phyloP scores from a whole-genome alignment of 1,140 invertebrate species.

The Drosophila orena region DNA sequence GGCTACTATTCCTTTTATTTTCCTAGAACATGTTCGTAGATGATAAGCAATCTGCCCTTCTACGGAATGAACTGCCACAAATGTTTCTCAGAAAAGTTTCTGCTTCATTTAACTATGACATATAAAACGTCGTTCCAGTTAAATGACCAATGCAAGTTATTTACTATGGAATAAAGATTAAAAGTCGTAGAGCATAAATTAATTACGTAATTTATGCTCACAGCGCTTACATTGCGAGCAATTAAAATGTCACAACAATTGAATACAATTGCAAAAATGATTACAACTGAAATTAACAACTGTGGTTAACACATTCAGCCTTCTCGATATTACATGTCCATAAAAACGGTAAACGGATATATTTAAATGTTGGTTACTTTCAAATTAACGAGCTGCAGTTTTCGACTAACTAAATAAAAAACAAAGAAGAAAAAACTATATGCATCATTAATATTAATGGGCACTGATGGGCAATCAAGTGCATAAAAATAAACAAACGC shows the following conservation, averaged over 20 bases:
- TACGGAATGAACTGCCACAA: not conserved
- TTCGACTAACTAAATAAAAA: too few species aligned
- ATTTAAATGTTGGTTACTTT: not conserved
- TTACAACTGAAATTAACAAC: conserved; percentile 1
- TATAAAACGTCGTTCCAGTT: not conserved
- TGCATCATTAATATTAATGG: conserved; percentile 51
- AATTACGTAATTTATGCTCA: conserved; percentile 19
- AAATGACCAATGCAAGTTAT: conserved; percentile 14
- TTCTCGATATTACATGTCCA: not conserved
- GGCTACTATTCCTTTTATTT: conserved; percentile 3
- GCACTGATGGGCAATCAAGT: conserved; percentile 14
- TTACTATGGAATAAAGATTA: conserved; percentile 5
- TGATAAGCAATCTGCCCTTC: not conserved
- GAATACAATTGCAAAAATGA: conserved; percentile 10
- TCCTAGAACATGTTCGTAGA: conserved; percentile 2
- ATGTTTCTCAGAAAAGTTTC: not conserved
- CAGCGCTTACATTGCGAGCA: conserved; percentile 7
- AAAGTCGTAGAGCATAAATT: conserved; percentile 10
- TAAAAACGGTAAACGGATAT: not conserved
- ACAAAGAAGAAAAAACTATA: conserved; percentile 1
- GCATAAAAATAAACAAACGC: conserved; percentile 30
- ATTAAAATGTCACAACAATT: conserved; percentile 30
- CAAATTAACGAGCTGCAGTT: not conserved
- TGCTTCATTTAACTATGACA: not conserved
- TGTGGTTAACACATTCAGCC: conserved; percentile 5